Percentiles rank a stretch among this genome's conserved stretches.
Evolutionary conservation across 1,140 invertebrate species (phyloP).

Genomic region (Eumeta japonica): DNA sequence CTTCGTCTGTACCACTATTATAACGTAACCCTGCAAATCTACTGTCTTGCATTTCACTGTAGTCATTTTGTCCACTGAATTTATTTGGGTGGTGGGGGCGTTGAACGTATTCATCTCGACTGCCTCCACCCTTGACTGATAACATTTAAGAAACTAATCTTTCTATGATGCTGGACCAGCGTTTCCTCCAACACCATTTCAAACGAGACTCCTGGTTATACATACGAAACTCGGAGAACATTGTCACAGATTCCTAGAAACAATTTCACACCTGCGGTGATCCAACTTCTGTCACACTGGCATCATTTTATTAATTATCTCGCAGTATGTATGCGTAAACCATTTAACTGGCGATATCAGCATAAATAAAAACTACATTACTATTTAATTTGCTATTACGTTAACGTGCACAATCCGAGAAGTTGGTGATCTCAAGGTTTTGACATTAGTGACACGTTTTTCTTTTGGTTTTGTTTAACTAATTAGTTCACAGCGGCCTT

Average conservation of each 20-base stretch:
- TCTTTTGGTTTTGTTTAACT: no score
- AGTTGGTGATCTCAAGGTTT: no score
- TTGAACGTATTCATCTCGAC: conserved; percentile 50
- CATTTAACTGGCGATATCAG: no score
- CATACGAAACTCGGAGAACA: conserved; percentile 20
- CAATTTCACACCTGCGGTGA: conserved; percentile 24
- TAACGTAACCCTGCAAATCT: conserved; percentile 93
- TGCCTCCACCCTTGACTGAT: neutral
- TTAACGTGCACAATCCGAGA: no score
- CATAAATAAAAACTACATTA: no score
- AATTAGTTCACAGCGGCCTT: no score
- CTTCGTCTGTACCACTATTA: conserved; percentile 89
- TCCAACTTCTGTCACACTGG: conserved; percentile 25
- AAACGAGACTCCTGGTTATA: conserved; percentile 24
- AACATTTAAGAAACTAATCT: neutral
- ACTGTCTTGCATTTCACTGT: conserved; percentile 63
- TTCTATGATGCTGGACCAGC: conserved; percentile 20
- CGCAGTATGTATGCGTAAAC: conserved; percentile 1
- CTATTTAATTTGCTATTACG: no score
- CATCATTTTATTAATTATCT: neutral
- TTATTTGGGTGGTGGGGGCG: conserved; percentile 47
- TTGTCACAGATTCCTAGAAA: conserved; percentile 20
- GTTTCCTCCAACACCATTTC: conserved; percentile 49
- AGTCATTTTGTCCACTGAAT: conserved; percentile 50
- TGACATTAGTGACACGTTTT: no score